phyloP scores from a whole-genome alignment of 2,113 vertebrate genomes.

The Nycticebus coucang region DNA sequence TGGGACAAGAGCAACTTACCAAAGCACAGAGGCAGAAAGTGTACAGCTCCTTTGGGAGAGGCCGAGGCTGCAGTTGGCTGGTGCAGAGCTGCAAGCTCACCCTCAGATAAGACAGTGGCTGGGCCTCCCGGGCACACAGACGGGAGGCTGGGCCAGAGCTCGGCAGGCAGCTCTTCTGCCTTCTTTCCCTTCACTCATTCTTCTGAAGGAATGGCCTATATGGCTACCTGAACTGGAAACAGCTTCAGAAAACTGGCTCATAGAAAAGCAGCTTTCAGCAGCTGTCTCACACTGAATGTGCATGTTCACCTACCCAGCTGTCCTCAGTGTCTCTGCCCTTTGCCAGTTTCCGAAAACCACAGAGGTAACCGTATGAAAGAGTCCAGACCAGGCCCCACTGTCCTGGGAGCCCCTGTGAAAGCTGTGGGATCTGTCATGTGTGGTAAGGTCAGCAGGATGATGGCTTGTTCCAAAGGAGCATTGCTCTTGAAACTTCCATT shows the following conservation, averaged over 20 bases:
- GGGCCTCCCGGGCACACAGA: neutral
- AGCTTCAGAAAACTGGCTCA: slow-evolving; percentile 25
- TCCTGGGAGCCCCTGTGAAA: neutral
- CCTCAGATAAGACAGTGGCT: neutral
- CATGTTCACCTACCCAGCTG: neutral
- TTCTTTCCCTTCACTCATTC: neutral
- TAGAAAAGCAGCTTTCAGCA: neutral
- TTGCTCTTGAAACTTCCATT: neutral
- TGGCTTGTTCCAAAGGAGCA: neutral
- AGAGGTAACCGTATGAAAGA: neutral
- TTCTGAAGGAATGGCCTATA: neutral
- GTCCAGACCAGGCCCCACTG: neutral
- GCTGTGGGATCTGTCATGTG: neutral
- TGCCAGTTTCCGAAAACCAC: neutral
- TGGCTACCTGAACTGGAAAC: neutral
- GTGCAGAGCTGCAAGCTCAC: neutral
- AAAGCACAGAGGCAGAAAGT: neutral
- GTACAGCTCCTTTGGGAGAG: neutral
- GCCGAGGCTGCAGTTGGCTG: neutral
- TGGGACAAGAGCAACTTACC: neutral
- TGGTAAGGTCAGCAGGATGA: neutral
- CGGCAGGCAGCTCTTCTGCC: neutral
- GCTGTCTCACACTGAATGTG: neutral
- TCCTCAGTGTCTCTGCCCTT: neutral
- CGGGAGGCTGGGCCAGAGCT: neutral